phyloP scores from a whole-genome alignment of 2,797 vertebrate genomes.

The Iguana delicatissima region DNA sequence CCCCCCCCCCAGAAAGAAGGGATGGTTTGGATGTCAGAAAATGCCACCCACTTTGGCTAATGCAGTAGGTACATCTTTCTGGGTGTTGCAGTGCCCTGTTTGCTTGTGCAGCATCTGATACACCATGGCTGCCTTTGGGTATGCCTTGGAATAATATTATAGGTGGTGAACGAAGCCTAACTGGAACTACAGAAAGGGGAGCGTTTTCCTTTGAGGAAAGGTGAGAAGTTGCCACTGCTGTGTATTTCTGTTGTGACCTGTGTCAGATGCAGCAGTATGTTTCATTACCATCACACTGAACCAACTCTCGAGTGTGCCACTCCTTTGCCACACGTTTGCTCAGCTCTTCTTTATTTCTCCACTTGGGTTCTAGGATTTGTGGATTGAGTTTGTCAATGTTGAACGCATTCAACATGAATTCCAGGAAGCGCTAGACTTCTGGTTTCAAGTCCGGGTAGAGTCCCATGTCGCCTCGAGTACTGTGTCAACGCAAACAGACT shows the following conservation, averaged over 20 bases:
- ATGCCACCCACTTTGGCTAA: background rate
- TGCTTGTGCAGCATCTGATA: too few species aligned
- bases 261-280: background rate
- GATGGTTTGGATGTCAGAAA: background rate
- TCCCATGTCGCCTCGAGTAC: slow-evolving; percentile 72
- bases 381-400: slow-evolving; percentile 94
- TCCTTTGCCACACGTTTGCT: background rate
- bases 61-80: background rate
- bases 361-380: slow-evolving; percentile 85
- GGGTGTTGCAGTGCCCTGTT: background rate
- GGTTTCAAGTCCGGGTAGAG: slow-evolving; percentile 88
- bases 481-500: slow-evolving; percentile 82
- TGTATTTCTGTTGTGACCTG: background rate
- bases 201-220: too few species aligned
- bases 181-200: too few species aligned
- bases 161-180: too few species aligned
- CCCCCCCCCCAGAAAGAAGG: background rate
- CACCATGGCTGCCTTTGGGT: too few species aligned
- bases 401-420: slow-evolving; percentile 91
- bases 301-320: background rate
- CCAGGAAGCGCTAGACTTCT: slow-evolving; percentile 86
- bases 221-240: background rate
- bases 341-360: background rate
- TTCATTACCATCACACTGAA: background rate
- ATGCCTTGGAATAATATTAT: too few species aligned